phyloP scores from a whole-genome alignment of 2,797 vertebrate genomes.

The Sebastes hubbsi region DNA sequence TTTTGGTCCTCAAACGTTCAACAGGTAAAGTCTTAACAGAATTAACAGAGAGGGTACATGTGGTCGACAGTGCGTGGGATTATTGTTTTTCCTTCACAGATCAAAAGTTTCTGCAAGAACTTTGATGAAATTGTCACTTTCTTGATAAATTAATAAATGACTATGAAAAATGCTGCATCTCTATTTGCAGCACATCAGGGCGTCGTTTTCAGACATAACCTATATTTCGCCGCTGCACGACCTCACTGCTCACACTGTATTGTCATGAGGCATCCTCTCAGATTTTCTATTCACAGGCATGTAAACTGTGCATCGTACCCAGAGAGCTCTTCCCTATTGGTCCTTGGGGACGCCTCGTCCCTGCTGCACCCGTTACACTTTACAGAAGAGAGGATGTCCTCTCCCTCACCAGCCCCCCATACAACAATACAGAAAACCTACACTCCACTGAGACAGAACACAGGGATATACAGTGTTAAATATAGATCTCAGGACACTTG shows the following conservation, averaged over 20 bases:
- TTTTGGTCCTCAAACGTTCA: background rate
- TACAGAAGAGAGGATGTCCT: slow-evolving; percentile 41
- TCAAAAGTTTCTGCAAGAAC: background rate
- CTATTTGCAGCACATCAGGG: background rate
- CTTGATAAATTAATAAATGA: background rate
- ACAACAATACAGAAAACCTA: slow-evolving; percentile 55
- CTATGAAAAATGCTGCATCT: background rate
- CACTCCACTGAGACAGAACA: slow-evolving; percentile 29
- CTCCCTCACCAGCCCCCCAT: background rate
- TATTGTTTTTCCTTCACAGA: background rate
- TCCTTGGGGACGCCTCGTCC: slow-evolving; percentile 28
- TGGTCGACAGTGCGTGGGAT: background rate
- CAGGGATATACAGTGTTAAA: slow-evolving; percentile 44
- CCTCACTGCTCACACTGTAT: background rate
- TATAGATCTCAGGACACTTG: slow-evolving; percentile 48
- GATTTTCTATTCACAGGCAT: slow-evolving; percentile 12
- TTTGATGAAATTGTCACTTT: background rate
- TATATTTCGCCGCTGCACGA: background rate
- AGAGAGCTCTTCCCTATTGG: slow-evolving; percentile 20
- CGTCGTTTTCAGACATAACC: background rate
- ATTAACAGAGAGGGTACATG: background rate
- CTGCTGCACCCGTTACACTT: slow-evolving; percentile 59
- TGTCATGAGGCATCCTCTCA: slow-evolving; percentile 15
- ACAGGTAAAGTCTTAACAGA: background rate
- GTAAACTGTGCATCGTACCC: slow-evolving; percentile 17